A percentile compares a stretch with the other conserved stretches of the same genome.
Evolutionary conservation across 2,888 invertebrate genomes (phyloP).

Genomic region (Tinea trinotella): DNA sequence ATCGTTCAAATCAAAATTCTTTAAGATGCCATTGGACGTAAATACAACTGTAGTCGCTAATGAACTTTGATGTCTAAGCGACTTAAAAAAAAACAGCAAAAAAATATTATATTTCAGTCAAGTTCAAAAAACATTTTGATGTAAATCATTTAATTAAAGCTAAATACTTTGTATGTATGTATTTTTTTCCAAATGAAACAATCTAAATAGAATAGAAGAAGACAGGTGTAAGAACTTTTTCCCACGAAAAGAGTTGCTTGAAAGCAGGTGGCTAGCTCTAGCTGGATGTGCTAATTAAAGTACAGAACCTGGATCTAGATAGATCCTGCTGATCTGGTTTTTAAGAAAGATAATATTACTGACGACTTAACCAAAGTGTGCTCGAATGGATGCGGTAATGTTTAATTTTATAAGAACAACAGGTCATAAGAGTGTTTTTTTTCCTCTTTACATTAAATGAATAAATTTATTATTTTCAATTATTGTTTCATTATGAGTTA

Average conservation of each 20-base stretch:
- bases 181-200: no score
- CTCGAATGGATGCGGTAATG: constrained; percentile 1
- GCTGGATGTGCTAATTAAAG: constrained; percentile 43
- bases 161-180: no score
- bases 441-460: no score
- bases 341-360: constrained; percentile 22
- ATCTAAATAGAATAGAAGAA: background rate
- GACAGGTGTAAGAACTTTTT: constrained; percentile 46
- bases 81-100: no score
- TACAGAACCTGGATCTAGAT: constrained; percentile 31
- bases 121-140: background rate
- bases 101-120: no score
- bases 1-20: no score
- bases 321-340: constrained; percentile 46
- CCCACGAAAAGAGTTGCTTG: constrained; percentile 39
- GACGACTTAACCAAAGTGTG: background rate
- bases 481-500: no score
- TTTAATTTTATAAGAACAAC: background rate
- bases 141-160: background rate
- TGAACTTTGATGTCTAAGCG: no score
- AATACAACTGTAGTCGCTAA: no score
- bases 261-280: constrained; percentile 43
- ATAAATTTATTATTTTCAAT: no score
- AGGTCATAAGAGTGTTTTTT: no score
- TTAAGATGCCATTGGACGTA: no score